Conservation (phyloP, 1,140 invertebrate species). For the Onthophagus taurus region DNA sequence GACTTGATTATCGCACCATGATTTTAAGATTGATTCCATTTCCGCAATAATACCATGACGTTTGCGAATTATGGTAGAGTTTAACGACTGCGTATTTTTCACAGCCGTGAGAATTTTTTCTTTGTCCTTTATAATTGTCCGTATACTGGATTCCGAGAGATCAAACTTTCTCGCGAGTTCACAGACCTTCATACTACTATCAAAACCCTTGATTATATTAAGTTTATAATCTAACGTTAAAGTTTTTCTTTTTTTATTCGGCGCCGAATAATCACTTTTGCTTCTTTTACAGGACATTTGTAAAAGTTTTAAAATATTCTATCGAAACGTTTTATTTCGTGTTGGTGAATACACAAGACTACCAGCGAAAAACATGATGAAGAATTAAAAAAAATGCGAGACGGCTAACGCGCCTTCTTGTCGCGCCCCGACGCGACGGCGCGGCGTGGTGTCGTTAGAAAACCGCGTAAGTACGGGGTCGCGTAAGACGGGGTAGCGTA, state of each 20-base stretch:
- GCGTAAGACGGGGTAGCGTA: no score
- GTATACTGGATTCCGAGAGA: conserved; percentile 31
- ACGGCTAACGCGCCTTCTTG: no score
- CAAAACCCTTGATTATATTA: not conserved
- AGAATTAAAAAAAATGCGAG: no score
- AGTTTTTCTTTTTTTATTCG: conserved; percentile 5
- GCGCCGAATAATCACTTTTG: no score
- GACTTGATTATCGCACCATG: conserved; percentile 22
- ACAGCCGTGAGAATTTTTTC: conserved; percentile 21
- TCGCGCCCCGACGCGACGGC: no score
- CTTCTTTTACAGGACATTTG: no score
- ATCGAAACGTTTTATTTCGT: no score
- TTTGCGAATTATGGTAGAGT: conserved; percentile 10
- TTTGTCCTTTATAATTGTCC: conserved; percentile 25
- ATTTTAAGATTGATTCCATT: conserved; percentile 25
- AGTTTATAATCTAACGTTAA: not conserved
- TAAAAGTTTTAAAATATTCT: no score
- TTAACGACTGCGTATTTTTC: conserved; percentile 12
- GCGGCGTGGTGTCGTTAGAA: no score
- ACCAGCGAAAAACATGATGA: no score
- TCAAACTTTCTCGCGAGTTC: conserved; percentile 9
- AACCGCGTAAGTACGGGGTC: no score
- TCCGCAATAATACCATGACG: conserved; percentile 24
- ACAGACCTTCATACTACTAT: not conserved
- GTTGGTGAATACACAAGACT: no score